Evolutionary conservation across 2,113 vertebrate genomes (phyloP).

Genomic region (Solea solea): DNA sequence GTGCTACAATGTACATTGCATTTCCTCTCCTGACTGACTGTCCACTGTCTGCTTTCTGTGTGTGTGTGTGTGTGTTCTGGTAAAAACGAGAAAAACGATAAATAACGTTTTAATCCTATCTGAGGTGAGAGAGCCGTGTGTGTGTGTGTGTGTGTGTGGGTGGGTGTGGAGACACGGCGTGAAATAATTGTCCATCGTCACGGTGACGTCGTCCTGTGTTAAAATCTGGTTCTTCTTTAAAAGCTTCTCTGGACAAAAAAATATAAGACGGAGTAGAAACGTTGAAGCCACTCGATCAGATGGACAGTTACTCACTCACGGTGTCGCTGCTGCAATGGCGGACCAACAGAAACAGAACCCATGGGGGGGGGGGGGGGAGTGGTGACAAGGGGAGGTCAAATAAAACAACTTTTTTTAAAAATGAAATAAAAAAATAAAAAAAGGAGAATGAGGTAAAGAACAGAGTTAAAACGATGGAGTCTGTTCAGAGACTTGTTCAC

Average conservation of each 20-base stretch:
- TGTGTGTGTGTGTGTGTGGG: neutral
- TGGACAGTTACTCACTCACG: slow-evolving; percentile 85
- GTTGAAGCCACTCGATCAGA: slow-evolving; percentile 47
- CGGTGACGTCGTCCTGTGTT: slow-evolving; percentile 34
- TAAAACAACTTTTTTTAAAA: neutral
- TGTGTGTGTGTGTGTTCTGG: slow-evolving; percentile 34
- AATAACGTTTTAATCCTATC: no score
- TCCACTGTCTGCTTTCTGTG: slow-evolving; percentile 42
- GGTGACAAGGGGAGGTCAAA: neutral
- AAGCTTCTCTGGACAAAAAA: slow-evolving; percentile 69
- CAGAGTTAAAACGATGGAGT: slow-evolving; percentile 65
- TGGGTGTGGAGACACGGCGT: slow-evolving; percentile 3
- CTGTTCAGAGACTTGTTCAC: slow-evolving; percentile 37
- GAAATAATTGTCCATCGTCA: slow-evolving; percentile 66
- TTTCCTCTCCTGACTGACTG: slow-evolving; percentile 83
- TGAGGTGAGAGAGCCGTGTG: no score
- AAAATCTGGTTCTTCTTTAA: slow-evolving; percentile 72
- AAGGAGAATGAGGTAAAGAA: slow-evolving; percentile 56
- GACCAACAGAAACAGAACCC: slow-evolving; percentile 37
- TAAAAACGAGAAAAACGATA: slow-evolving; percentile 34
- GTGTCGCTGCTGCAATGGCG: slow-evolving; percentile 27
- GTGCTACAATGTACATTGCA: slow-evolving; percentile 97
- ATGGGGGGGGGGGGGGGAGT: slow-evolving; percentile 29
- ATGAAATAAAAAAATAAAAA: neutral
- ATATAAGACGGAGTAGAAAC: slow-evolving; percentile 58